A percentile compares a stretch with the other conserved stretches of the same genome.
phyloP scores from a whole-genome alignment of 2,113 vertebrate genomes.

The Bufo bufo region DNA sequence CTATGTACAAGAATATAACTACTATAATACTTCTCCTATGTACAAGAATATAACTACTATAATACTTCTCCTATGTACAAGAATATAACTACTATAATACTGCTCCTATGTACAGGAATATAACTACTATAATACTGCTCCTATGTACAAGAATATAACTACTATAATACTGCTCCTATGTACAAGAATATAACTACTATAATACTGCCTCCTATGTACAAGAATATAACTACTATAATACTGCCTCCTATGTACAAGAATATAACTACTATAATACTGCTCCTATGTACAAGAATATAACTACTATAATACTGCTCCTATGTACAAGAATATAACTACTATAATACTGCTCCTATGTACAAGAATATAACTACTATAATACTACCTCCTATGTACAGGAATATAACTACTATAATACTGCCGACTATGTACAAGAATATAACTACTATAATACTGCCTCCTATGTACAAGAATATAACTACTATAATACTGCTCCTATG shows the following conservation, averaged over 20 bases:
- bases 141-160: constrained; percentile 8
- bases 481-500: background rate
- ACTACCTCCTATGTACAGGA: constrained; percentile 5
- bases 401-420: constrained; percentile 21
- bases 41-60: too few relatives aligned
- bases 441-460: background rate
- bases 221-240: constrained; percentile 14
- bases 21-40: too few relatives aligned
- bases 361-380: constrained; percentile 23
- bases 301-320: constrained; percentile 12
- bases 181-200: constrained; percentile 10
- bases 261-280: constrained; percentile 23
- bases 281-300: constrained; percentile 19
- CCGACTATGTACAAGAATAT: constrained; percentile 20
- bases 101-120: too few relatives aligned
- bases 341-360: constrained; percentile 10
- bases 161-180: constrained; percentile 5
- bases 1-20: too few relatives aligned
- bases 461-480: constrained; percentile 15
- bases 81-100: too few relatives aligned
- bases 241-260: constrained; percentile 2
- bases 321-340: constrained; percentile 16
- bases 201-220: constrained; percentile 9
- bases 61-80: too few relatives aligned
- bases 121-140: background rate